Base-by-base conservation (phyloP, 2,113 vertebrate genomes). In the Balaeniceps rex region DNA sequence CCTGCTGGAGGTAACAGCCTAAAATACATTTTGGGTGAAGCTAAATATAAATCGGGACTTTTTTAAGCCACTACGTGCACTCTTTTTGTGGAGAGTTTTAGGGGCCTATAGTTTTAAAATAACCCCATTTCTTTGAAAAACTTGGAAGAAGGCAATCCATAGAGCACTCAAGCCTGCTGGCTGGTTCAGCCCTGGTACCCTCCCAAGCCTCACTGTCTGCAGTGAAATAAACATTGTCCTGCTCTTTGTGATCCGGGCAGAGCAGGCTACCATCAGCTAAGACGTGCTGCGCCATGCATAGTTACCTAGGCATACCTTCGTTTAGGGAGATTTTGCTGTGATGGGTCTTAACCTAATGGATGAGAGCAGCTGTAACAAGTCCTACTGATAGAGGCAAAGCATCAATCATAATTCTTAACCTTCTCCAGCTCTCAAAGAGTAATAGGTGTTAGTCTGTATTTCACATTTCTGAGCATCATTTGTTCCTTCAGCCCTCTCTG, bases 301-400 rank as follows among this genome's bases (percentile, higher is more conserved):
- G 61, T 66, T 95, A 82, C 11, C 6, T 60, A 31, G 89, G 34
- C 40, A 36, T 82, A 29, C 81, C 24, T 93, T 82, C 3, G 1
- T 74, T 71, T 82, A 94, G 94, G 89, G 51, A 95, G 91, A 87
- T 93, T 95, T 91, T 66, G 38, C 54, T 82, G 69, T 87, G 69
- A 79, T 78, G 57, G 19, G 38, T 71, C 72, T 95, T 95, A 89
- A 68, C 34, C 57, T 95, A 91, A 93, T 94, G 55, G 26, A 83
- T 82, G 29, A 94, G 52, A 87, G 26, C 91, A 88, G 42, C 60
- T 75, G 12, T 78, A 84, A 51, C 18, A 47, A 84, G 65, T 64
- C 36, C 28, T 78, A 25, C 26, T 79, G 80, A 40, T 34, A 70
- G 61, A 93, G 55, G 52, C 47, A 79, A 91, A 93, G 40, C 57